Percentiles rank a stretch among this genome's conserved stretches.
phyloP scores from a whole-genome alignment of 53 echinoderm and acorn worm genomes.

The Luidia sarsii region DNA sequence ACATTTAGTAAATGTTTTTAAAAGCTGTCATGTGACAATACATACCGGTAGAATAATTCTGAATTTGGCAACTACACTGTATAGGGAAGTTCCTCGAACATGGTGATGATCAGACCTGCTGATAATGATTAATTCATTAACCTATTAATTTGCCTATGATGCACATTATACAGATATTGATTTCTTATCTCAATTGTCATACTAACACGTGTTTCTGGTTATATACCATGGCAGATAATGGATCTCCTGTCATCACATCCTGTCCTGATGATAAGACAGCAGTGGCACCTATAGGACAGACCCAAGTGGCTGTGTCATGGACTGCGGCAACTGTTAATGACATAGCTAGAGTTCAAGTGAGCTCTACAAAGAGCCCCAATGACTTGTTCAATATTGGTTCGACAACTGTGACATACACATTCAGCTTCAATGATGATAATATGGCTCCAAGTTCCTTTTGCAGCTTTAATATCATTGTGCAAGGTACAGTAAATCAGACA shows the following conservation, averaged over 20 bases:
- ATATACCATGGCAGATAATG: no score
- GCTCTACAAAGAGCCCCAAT: neutral
- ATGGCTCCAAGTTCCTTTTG: neutral
- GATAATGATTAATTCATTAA: no score
- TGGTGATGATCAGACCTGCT: no score
- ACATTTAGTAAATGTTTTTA: no score
- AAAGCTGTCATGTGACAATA: no score
- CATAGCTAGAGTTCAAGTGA: neutral
- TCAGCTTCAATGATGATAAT: neutral
- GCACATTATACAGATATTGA: no score
- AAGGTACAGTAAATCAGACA: neutral
- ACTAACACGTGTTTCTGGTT: no score
- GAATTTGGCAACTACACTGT: no score
- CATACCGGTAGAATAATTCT: no score
- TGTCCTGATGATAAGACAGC: constrained; percentile 37
- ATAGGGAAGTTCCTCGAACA: no score
- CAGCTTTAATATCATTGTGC: constrained; percentile 31
- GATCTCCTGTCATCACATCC: constrained; percentile 40
- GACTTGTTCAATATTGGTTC: constrained; percentile 10
- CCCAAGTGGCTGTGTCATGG: constrained; percentile 16
- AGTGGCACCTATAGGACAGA: neutral
- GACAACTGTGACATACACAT: constrained; percentile 40
- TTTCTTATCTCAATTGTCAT: no score
- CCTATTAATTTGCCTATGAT: no score
- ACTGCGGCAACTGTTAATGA: constrained; percentile 8